These are phyloP conservation scores for Himantopus leucocephalus DNA, from an alignment of 2,113 vertebrate species.

Conservation along the genomic window DNA sequence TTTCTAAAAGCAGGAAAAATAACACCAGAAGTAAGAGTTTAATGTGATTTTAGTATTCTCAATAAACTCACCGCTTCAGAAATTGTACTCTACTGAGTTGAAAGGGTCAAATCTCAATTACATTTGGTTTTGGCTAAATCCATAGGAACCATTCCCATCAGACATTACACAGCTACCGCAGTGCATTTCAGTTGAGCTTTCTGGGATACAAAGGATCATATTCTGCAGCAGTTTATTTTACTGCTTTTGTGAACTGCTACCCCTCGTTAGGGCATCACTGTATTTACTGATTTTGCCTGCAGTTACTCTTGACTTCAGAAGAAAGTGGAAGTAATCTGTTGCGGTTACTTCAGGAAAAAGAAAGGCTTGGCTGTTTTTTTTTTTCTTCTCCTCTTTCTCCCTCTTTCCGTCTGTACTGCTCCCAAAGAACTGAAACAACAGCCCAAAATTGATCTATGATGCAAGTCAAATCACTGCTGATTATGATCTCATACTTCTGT, in stretches of 20 bases:
- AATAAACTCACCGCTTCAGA: background rate
- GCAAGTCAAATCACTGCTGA: conserved; percentile 35
- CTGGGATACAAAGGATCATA: background rate
- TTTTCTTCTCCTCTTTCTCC: background rate
- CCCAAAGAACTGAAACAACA: background rate
- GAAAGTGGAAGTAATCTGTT: background rate
- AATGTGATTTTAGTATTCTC: background rate
- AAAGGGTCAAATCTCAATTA: conserved; percentile 3
- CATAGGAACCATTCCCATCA: background rate
- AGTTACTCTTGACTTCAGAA: conserved; percentile 14
- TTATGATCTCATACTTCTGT: conserved; percentile 41
- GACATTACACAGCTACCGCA: background rate
- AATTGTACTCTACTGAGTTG: background rate
- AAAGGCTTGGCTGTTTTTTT: background rate
- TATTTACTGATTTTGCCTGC: conserved; percentile 5
- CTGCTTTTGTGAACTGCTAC: conserved; percentile 25
- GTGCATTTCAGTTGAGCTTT: background rate
- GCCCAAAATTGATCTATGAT: background rate
- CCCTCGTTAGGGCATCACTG: background rate
- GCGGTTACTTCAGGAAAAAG: background rate
- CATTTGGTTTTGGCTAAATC: background rate
- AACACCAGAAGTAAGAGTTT: background rate
- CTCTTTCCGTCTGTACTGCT: background rate
- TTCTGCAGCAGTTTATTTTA: conserved; percentile 32
- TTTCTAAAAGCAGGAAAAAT: background rate